Evolutionary conservation across 2,888 invertebrate species (phyloP).

Genomic region (Drosophila paucipuncta): DNA sequence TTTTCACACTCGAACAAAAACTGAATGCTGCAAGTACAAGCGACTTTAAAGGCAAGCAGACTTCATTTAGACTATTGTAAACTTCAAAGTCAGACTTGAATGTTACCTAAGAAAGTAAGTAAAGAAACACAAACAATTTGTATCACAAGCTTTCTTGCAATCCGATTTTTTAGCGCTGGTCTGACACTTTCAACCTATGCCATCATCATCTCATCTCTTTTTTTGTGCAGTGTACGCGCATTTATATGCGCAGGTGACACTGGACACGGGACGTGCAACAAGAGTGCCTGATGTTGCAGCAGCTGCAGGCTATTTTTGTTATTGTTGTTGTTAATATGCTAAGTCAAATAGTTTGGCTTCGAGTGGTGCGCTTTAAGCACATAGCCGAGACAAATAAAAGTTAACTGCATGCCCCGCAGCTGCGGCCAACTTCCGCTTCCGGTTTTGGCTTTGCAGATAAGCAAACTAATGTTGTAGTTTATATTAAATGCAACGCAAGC

Average conservation of each 20-base stretch:
- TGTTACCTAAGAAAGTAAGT: not conserved
- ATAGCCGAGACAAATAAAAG: conserved; percentile 39
- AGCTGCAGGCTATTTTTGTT: not conserved
- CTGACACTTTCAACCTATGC: not conserved
- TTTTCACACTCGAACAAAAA: conserved; percentile 1
- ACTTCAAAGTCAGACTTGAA: not conserved
- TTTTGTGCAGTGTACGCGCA: conserved; percentile 9
- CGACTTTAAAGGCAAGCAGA: not conserved
- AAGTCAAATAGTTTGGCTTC: conserved; percentile 14
- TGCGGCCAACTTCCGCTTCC: conserved; percentile 35
- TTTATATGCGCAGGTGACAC: conserved; percentile 30
- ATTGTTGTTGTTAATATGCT: conserved; percentile 9
- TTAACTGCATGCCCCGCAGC: conserved; percentile 33
- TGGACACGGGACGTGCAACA: conserved; percentile 19
- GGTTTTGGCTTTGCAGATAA: conserved; percentile 37
- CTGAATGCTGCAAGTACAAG: fast-evolving
- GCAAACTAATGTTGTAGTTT: conserved; percentile 43
- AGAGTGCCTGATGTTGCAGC: conserved; percentile 17
- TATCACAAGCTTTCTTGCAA: not conserved
- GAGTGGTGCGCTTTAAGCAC: conserved; percentile 10
- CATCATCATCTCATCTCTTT: not conserved
- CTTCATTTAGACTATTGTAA: not conserved
- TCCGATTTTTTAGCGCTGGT: not conserved
- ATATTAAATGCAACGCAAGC: conserved; percentile 71
- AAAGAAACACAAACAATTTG: not conserved